Conservation (phyloP, 2,888 invertebrate species). For the Aleiodes alternator region DNA sequence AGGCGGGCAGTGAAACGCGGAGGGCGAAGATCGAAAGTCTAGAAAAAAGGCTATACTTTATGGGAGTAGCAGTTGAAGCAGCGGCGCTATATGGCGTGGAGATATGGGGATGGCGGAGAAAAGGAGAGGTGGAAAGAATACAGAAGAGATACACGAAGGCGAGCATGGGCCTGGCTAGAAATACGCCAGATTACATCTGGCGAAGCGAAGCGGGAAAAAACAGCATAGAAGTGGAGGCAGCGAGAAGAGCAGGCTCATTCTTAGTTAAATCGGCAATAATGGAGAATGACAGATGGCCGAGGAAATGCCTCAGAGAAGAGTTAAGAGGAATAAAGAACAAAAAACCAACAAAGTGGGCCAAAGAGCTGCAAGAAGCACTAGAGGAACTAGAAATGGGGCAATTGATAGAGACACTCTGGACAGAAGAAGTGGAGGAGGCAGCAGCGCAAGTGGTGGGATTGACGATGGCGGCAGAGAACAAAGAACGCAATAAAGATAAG, state of each 20-base stretch:
- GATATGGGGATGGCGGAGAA: constrained; percentile 46
- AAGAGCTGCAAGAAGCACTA: not conserved
- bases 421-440: no score
- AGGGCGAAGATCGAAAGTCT: not conserved
- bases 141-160: constrained; percentile 4
- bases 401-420: not conserved
- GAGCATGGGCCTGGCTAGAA: constrained; percentile 7
- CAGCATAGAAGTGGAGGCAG: not conserved
- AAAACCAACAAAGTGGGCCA: not conserved
- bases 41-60: not conserved
- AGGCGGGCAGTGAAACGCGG: not conserved
- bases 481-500: not conserved
- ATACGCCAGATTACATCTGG: not conserved
- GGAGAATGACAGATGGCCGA: not conserved
- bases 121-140: not conserved
- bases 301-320: not conserved
- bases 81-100: constrained; percentile 44
- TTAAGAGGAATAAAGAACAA: not conserved
- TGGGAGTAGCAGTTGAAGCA: not conserved
- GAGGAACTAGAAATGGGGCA: not conserved
- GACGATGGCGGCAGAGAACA: no score
- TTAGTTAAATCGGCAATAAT: not conserved
- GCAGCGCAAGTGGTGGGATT: no score
- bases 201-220: no score
- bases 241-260: not conserved